A percentile compares a stretch with the other conserved stretches of the same genome.
These are phyloP conservation scores for Aurelia coerulea DNA, from an alignment of 30 jellyfish, hydroid and myxozoan genomes.

Conservation along the genomic window DNA sequence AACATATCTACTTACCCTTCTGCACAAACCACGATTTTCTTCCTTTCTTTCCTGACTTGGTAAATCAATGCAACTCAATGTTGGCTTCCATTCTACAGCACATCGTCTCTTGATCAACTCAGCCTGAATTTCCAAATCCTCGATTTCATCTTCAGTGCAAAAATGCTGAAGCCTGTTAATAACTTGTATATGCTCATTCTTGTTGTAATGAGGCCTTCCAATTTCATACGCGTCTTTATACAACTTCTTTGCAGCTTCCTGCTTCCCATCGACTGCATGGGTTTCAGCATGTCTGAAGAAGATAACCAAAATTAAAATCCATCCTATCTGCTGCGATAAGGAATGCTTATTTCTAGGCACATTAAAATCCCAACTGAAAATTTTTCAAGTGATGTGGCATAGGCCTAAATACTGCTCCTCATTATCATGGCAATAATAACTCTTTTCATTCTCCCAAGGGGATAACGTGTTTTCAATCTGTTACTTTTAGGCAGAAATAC, in stretches of 20 bases:
- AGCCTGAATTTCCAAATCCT: background rate
- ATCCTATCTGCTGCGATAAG: no score
- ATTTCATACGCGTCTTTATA: slow-evolving; percentile 8
- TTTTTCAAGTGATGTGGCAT: background rate
- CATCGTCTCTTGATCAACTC: background rate
- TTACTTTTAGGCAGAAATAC: no score
- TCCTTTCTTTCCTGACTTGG: background rate
- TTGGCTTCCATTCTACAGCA: slow-evolving; percentile 9
- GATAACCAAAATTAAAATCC: background rate
- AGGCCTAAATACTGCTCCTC: background rate
- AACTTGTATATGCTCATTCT: background rate
- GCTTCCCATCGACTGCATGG: background rate
- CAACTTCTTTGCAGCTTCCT: background rate
- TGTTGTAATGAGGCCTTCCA: background rate
- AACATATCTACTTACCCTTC: background rate
- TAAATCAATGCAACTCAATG: background rate
- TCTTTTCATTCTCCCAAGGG: no score
- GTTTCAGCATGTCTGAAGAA: slow-evolving; percentile 5
- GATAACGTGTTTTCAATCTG: no score
- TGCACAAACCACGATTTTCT: background rate
- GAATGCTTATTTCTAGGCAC: no score
- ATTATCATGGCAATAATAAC: no score
- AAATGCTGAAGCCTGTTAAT: background rate
- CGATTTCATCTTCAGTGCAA: slow-evolving; percentile 1
- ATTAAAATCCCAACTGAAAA: no score